These are phyloP conservation scores for Ahaetulla prasina DNA, from an alignment of 2,113 vertebrate species.

Conservation along the genomic window DNA sequence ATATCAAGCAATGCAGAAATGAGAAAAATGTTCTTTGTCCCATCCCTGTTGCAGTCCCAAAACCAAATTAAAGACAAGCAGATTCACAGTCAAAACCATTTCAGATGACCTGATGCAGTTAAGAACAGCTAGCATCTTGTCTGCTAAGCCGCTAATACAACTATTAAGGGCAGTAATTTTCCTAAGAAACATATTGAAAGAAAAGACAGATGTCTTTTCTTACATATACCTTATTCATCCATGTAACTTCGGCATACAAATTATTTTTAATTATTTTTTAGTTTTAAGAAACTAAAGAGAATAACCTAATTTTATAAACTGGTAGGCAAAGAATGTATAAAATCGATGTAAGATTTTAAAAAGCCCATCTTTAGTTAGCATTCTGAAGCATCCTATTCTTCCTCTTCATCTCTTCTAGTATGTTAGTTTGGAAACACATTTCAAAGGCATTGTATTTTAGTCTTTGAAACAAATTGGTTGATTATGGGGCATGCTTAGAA, in stretches of 20 bases:
- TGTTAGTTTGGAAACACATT: background rate
- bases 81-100: background rate
- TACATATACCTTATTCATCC: background rate
- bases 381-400: background rate
- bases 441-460: background rate
- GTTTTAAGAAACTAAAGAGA: background rate
- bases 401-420: background rate
- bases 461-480: background rate
- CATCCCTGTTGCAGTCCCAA: background rate
- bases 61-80: background rate
- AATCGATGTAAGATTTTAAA: background rate
- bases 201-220: background rate
- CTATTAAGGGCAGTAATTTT: background rate
- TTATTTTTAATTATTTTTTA: background rate
- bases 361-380: background rate
- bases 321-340: background rate
- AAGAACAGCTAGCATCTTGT: background rate
- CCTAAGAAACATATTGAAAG: background rate
- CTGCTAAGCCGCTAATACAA: background rate
- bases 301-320: rapidly evolving
- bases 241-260: background rate
- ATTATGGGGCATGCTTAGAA: background rate
- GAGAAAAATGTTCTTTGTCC: background rate
- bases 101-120: background rate
- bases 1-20: background rate